phyloP scores from a whole-genome alignment of 2,113 vertebrate genomes.

The Gymnobelideus leadbeateri region DNA sequence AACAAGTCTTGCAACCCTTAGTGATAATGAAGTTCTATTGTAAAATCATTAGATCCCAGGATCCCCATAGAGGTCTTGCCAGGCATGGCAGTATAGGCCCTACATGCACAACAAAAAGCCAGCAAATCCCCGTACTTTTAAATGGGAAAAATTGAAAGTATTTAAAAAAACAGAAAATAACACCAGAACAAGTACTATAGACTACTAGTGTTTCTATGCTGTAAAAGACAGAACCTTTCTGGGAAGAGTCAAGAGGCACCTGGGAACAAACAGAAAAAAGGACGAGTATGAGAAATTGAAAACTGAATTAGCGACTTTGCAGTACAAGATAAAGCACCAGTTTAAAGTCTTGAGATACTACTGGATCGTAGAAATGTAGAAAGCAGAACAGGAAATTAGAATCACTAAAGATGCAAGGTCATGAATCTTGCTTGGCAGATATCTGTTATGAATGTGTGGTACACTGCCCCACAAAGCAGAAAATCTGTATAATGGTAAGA shows the following conservation, averaged over 20 bases:
- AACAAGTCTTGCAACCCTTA: background rate
- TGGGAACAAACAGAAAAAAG: background rate
- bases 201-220: no score
- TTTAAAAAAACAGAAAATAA: background rate
- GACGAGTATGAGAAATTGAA: background rate
- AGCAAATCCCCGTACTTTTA: background rate
- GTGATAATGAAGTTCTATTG: background rate
- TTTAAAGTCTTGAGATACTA: background rate
- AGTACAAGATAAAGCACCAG: background rate
- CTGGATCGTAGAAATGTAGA: background rate
- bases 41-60: background rate
- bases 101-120: background rate
- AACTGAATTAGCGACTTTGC: background rate
- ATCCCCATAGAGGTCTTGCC: background rate
- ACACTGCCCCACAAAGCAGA: background rate
- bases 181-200: background rate
- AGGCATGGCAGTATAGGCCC: background rate
- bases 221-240: background rate
- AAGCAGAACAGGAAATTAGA: background rate
- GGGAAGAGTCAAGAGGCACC: background rate
- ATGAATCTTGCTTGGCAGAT: background rate
- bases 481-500: background rate
- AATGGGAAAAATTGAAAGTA: background rate
- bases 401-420: background rate
- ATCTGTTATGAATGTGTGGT: background rate